phyloP scores from a whole-genome alignment of 1,140 invertebrate species.

The Pseudachorutes palmiensis region DNA sequence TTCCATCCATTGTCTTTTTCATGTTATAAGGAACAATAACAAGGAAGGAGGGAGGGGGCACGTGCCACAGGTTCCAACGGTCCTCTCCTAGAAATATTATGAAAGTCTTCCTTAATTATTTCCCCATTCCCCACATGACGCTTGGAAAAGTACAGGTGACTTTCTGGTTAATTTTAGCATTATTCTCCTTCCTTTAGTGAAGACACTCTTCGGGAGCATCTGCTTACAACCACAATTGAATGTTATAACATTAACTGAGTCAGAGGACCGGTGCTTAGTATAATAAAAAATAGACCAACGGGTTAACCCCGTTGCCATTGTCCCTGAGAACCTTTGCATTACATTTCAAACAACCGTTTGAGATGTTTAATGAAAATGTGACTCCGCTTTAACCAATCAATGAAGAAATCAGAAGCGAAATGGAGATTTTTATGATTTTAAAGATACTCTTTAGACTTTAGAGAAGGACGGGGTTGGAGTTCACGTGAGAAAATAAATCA shows the following conservation, averaged over 20 bases:
- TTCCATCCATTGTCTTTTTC: slow-evolving; percentile 1
- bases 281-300: too few species aligned
- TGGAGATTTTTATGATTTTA: too few species aligned
- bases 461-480: background rate
- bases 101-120: background rate
- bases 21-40: background rate
- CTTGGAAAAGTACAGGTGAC: slow-evolving; percentile 8
- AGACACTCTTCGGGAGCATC: background rate
- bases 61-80: slow-evolving; percentile 23
- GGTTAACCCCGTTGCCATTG: too few species aligned
- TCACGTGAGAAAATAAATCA: slow-evolving; percentile 21
- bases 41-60: slow-evolving; percentile 12
- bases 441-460: background rate
- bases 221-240: background rate
- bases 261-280: too few species aligned
- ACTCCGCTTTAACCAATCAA: too few species aligned
- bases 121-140: slow-evolving; percentile 8
- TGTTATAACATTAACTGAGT: background rate
- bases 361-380: too few species aligned
- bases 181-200: background rate
- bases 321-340: too few species aligned
- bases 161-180: background rate
- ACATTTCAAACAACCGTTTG: too few species aligned
- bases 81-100: slow-evolving; percentile 2
- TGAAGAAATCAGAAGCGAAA: too few species aligned